These are phyloP conservation scores for Pegoplata infirma DNA, from an alignment of 2,888 invertebrate species.

Conservation along the genomic window DNA sequence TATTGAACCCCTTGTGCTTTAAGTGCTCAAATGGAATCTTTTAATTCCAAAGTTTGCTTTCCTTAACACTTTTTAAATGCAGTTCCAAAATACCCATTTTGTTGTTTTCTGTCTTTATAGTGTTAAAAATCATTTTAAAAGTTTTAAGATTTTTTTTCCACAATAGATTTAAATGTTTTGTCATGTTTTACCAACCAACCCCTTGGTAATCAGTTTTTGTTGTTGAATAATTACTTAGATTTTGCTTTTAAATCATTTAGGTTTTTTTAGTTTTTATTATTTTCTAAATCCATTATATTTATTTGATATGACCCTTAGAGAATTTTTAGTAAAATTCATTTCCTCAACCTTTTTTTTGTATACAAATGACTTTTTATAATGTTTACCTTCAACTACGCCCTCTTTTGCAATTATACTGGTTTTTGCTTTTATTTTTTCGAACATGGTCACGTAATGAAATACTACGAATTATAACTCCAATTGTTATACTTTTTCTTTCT, in stretches of 20 bases:
- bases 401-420: conserved; percentile 32
- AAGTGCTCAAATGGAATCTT: too few relatives aligned
- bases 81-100: too few relatives aligned
- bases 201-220: not conserved
- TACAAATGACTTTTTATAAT: conserved; percentile 17
- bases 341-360: conserved; percentile 5
- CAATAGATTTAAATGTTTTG: conserved; percentile 4
- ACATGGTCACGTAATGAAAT: conserved; percentile 47
- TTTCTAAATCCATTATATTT: not conserved
- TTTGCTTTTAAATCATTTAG: not conserved
- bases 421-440: conserved; percentile 10
- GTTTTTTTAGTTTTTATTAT: not conserved
- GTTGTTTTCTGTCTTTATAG: too few relatives aligned
- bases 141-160: not conserved
- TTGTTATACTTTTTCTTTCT: conserved; percentile 38
- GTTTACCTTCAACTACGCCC: conserved; percentile 40
- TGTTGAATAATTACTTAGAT: conserved; percentile 13
- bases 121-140: not conserved
- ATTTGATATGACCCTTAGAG: conserved; percentile 24
- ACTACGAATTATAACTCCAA: conserved; percentile 35
- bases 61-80: too few relatives aligned
- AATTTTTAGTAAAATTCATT: conserved; percentile 11
- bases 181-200: not conserved
- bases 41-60: too few relatives aligned
- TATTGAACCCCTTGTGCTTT: too few relatives aligned